Base-by-base conservation (phyloP, 2,888 invertebrate species). In the Chydorus sphaericus region DNA sequence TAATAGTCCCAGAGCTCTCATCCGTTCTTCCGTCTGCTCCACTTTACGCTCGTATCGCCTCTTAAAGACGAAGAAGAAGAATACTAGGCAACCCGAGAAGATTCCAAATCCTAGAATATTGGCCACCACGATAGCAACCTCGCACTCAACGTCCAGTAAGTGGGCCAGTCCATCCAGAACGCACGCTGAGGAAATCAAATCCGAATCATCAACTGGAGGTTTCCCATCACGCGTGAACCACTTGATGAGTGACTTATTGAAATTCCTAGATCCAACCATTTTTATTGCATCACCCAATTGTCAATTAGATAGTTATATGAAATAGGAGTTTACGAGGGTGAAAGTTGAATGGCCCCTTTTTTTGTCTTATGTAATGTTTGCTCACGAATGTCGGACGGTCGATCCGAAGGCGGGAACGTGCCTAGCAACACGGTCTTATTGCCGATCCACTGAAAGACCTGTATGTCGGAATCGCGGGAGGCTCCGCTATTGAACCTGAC, bases 401-500 rank as follows among this genome's bases (percentile, higher is more conserved):
- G n/a, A n/a, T n/a, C n/a, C n/a, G n/a, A n/a, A n/a, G 82, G 81
- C 57, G 70, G 65, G 63, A 78, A 82, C 20, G 69, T 69, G 0
- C 81, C 82, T n/a, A 82, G 70, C 6, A 74, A 65, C 2, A 68
- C 51, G 39, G 60, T 60, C 10, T 60, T 28, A n/a, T 57, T 60
- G 39, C 65, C 63, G 56, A 66, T 64, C 60, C 66, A 67, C 62
- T 72, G 71, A 56, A 65, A 63, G 36, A 73, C 66, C 58, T 67
- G 63, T 37, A 72, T 66, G 49, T 67, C 67, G 20, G 69, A 68
- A 11, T 66, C 62, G 33, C 85, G 71, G 4, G 85, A 82, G 1
- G 82, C 79, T 0, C 82, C 82, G 1, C 78, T 78, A 1, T 75
- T 69, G 65, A 86, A 86, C 61, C 77, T 76, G 5, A 86, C 81